phyloP scores from a whole-genome alignment of 2,113 vertebrate species.

The Notarius quadriscutis region DNA sequence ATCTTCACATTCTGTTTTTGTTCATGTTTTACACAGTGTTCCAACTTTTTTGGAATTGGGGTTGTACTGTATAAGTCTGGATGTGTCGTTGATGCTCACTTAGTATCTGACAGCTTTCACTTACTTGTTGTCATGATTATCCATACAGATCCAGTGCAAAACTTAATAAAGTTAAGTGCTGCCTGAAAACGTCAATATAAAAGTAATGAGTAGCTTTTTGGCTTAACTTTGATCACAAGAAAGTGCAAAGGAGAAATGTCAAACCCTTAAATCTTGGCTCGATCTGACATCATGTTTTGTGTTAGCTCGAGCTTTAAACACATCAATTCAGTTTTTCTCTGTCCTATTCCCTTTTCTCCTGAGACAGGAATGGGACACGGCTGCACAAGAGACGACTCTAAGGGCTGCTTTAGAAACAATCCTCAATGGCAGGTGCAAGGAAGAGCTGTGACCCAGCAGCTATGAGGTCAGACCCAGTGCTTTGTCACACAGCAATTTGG shows the following conservation, averaged over 20 bases:
- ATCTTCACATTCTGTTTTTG: too few relatives aligned
- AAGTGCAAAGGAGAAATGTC: not conserved
- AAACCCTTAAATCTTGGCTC: not conserved
- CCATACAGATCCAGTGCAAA: not conserved
- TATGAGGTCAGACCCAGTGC: constrained; percentile 7
- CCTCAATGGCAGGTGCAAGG: constrained; percentile 15
- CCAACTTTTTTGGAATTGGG: too few relatives aligned
- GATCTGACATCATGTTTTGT: constrained; percentile 10
- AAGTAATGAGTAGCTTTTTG: not conserved
- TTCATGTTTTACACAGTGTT: too few relatives aligned
- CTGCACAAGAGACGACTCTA: not conserved
- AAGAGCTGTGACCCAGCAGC: not conserved
- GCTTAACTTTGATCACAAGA: not conserved
- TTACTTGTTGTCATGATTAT: not conserved
- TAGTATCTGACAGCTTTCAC: not conserved
- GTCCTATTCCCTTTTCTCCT: not conserved
- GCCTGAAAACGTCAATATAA: not conserved
- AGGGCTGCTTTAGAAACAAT: not conserved
- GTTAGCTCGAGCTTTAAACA: not conserved
- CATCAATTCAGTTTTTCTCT: not conserved
- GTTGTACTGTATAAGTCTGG: not conserved
- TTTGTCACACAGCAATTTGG: constrained; percentile 8
- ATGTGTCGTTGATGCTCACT: not conserved
- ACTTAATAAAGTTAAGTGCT: not conserved
- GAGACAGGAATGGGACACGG: not conserved